Conservation (phyloP, 2,113 vertebrate species). For the Colaptes auratus region DNA sequence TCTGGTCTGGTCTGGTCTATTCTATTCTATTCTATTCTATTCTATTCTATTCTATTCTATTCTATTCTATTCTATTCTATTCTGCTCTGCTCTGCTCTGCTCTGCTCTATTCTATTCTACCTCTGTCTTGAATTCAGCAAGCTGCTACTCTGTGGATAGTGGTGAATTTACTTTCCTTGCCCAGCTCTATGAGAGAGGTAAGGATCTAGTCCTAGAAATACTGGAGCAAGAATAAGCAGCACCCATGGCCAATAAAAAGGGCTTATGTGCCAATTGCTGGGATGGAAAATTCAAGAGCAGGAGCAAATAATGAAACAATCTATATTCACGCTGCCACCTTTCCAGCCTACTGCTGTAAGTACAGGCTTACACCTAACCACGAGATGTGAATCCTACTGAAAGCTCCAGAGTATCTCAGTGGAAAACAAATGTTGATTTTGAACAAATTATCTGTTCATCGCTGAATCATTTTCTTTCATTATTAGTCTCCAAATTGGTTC, state of each 20-base stretch:
- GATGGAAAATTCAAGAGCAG: slow-evolving; percentile 57
- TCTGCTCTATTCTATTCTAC: too few species aligned
- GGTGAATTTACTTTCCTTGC: background rate
- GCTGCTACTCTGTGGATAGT: background rate
- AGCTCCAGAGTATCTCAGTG: slow-evolving; percentile 15
- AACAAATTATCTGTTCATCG: slow-evolving; percentile 53
- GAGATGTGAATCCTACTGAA: slow-evolving; percentile 41
- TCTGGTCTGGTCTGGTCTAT: too few species aligned
- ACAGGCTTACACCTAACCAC: background rate
- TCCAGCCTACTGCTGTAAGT: slow-evolving; percentile 40
- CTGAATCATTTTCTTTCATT: slow-evolving; percentile 65
- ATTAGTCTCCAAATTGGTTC: slow-evolving; percentile 62
- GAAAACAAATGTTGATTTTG: slow-evolving; percentile 69
- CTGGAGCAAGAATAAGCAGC: slow-evolving; percentile 28
- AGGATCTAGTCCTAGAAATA: slow-evolving; percentile 1
- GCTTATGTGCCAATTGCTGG: slow-evolving; percentile 43
- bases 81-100: too few species aligned
- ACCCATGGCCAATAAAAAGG: slow-evolving; percentile 35
- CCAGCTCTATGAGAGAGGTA: background rate
- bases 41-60: too few species aligned
- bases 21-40: too few species aligned
- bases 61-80: too few species aligned
- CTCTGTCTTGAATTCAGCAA: background rate
- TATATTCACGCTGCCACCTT: slow-evolving; percentile 55
- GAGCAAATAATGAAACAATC: slow-evolving; percentile 65